These are phyloP conservation scores for Spatulosminthurus flaviceps DNA, from an alignment of 2,888 invertebrate species.

Conservation along the genomic window DNA sequence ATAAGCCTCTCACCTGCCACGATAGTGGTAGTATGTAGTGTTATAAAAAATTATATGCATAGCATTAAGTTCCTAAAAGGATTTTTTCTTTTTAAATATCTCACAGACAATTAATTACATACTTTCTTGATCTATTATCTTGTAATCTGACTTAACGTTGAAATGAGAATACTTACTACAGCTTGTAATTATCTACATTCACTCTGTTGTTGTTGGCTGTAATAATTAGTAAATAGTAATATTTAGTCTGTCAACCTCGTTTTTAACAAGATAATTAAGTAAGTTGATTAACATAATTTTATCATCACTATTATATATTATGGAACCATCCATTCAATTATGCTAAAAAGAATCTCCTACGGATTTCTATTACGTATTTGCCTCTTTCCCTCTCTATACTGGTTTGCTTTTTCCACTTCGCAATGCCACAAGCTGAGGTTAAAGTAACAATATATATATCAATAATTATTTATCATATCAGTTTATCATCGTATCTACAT, in stretches of 20 bases:
- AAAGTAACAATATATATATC: neutral
- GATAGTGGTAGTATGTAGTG: too few species aligned
- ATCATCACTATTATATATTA: conserved; percentile 28
- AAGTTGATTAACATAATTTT: conserved; percentile 10
- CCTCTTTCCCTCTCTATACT: conserved; percentile 14
- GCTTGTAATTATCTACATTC: neutral
- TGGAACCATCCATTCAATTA: conserved; percentile 24
- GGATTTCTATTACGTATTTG: conserved; percentile 34
- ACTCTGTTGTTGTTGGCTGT: neutral
- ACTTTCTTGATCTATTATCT: neutral
- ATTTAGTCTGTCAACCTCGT: conserved; percentile 2
- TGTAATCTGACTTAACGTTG: neutral
- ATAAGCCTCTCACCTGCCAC: neutral
- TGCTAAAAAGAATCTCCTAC: conserved; percentile 32
- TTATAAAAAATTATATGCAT: neutral
- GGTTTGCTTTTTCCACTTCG: neutral
- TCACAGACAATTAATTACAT: neutral
- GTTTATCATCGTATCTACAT: conserved; percentile 15
- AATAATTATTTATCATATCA: conserved; percentile 4
- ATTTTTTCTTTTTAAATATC: neutral
- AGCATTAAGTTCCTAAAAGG: neutral
- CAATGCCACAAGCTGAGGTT: conserved; percentile 1
- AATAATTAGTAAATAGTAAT: neutral
- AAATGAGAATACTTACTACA: neutral
- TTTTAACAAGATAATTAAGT: neutral